phyloP scores from a whole-genome alignment of 92 coral and sea anemone genomes.

The Diadumene lineata region DNA sequence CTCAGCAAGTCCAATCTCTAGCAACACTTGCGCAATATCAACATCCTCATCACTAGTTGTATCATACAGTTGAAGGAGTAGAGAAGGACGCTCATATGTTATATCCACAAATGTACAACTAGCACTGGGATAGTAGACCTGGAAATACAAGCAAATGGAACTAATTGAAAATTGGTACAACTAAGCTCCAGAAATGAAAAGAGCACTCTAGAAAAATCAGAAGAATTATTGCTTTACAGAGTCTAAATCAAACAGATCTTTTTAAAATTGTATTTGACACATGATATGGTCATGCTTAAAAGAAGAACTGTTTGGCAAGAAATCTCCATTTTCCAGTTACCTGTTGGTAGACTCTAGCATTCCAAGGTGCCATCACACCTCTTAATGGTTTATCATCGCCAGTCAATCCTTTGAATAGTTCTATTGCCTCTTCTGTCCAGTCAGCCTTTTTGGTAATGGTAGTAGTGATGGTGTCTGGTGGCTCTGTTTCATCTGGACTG shows the following conservation, averaged over 20 bases:
- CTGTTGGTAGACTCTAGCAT: constrained; percentile 59
- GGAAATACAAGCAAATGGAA: background rate
- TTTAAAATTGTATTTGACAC: too few species aligned
- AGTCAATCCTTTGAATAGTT: constrained; percentile 74
- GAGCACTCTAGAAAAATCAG: too few species aligned
- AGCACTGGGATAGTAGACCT: constrained; percentile 43
- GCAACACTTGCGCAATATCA: constrained; percentile 70
- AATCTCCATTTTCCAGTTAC: background rate
- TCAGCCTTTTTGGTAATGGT: constrained; percentile 11
- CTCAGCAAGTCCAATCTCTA: constrained; percentile 70
- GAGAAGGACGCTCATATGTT: constrained; percentile 60
- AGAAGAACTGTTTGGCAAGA: background rate
- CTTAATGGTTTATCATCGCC: constrained; percentile 74
- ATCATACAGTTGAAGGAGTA: constrained; percentile 74
- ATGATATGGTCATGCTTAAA: too few species aligned
- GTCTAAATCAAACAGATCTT: too few species aligned
- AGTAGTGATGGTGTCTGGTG: background rate
- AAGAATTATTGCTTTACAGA: too few species aligned
- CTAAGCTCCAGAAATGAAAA: too few species aligned
- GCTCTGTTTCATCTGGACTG: constrained; percentile 40
- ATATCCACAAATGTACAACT: constrained; percentile 42
- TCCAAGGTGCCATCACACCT: constrained; percentile 83
- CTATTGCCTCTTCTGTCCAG: constrained; percentile 77
- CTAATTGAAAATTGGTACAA: background rate
- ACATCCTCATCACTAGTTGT: constrained; percentile 86